Evolutionary conservation across 1,140 invertebrate genomes (phyloP), one percentile per base, ranked within the genome.

Genomic region (Diorhabda elongata): DNA sequence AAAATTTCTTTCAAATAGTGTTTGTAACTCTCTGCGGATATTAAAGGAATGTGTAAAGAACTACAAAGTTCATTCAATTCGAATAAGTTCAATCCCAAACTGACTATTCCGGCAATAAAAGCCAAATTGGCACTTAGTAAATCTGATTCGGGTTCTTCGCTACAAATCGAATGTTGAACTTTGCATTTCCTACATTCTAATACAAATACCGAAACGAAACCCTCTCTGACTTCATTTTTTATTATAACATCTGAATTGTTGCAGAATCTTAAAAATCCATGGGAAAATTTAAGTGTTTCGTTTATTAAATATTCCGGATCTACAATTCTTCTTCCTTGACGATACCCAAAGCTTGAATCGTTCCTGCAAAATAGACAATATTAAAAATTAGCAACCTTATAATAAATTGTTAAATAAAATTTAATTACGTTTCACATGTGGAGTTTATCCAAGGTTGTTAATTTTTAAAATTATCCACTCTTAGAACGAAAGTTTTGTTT

Each of bases 281-380:
- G 73, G 2, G 71, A 68, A 47, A 74, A 74, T 58, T 67, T 62
- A 45, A 72, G 61, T n/a, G 67, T 44, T 52, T 72, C 65, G n/a
- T 56, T 44, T 52, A 74, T 68, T 41, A 74, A 56, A 58, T 71
- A 74, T 26, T 71, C 58, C n/a, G 67, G 69, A 52, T 74, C 73
- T 43, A 74, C 73, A 44, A 74, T 74, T 41, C 73, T 70, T 61
- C 73, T 68, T 44, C 73, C 73, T n/a, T 70, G 68, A 42, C 70
- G 68, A 58, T 74, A 74, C 52, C 42, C 65, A 69, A 52, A 70
- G 66, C 69, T 63, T 6, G 70, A 58, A 7, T 58, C n/a, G 52
- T 64, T 61, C 61, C 44, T 47, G 52, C 67, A 68, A 65, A 68
- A 73, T 71, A 71, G 63, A 73, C 60, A 73, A 67, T 44, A 67